phyloP scores from a whole-genome alignment of 2,113 vertebrate genomes.

The Panurus biarmicus region DNA sequence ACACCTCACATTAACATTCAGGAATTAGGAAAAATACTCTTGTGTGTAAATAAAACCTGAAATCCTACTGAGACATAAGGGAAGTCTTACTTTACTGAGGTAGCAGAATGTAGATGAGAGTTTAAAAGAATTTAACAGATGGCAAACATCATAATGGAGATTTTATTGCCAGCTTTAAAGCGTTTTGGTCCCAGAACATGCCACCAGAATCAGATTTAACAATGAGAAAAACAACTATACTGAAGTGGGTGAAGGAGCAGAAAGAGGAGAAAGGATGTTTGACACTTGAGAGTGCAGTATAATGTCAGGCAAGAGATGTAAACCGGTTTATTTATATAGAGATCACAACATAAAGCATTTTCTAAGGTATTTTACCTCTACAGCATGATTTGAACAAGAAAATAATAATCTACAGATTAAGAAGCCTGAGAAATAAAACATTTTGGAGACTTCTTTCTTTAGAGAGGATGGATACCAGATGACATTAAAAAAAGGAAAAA shows the following conservation, averaged over 20 bases:
- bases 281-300: background rate
- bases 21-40: background rate
- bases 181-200: background rate
- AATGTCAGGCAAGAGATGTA: background rate
- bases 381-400: background rate
- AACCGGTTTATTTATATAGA: background rate
- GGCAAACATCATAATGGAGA: background rate
- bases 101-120: background rate
- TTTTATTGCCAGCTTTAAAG: background rate
- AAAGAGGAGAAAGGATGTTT: background rate
- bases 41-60: background rate
- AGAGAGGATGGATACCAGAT: background rate
- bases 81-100: background rate
- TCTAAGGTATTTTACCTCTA: background rate
- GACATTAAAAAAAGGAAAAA: background rate
- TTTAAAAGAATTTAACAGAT: background rate
- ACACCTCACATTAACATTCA: background rate
- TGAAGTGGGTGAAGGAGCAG: background rate
- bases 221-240: background rate
- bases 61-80: background rate
- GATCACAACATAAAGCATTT: background rate
- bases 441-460: background rate
- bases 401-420: background rate
- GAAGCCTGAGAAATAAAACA: background rate
- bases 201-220: background rate